Evolutionary conservation across 2,797 vertebrate genomes (phyloP).

Genomic region (Phalloptychus januarius): DNA sequence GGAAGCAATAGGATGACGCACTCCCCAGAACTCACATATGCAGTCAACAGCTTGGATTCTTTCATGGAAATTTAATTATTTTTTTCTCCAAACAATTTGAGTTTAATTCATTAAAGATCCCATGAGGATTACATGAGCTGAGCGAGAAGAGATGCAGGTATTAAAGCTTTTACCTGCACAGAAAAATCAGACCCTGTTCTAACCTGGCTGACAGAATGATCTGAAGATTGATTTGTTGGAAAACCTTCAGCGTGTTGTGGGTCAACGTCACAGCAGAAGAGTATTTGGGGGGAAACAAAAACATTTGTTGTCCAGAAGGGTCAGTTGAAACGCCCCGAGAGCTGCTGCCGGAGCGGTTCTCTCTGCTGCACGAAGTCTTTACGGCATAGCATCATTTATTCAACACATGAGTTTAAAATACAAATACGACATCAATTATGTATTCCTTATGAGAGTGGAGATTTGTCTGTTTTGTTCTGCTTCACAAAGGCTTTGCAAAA

Average conservation of each 20-base stretch:
- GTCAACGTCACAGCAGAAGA: neutral
- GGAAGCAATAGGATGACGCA: neutral
- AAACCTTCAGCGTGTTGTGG: neutral
- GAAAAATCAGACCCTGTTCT: neutral
- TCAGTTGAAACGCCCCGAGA: neutral
- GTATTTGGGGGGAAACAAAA: too few relatives aligned
- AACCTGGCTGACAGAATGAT: neutral
- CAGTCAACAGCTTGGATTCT: neutral
- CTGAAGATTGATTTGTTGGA: neutral
- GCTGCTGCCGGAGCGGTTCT: neutral
- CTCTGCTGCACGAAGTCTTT: slow-evolving; percentile 2
- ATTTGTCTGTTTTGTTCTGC: slow-evolving; percentile 17
- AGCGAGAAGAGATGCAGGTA: neutral
- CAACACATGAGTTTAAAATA: slow-evolving; percentile 20
- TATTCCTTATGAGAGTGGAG: slow-evolving; percentile 3
- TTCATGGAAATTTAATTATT: neutral
- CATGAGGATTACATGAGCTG: neutral
- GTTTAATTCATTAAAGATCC: neutral
- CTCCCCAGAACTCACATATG: neutral
- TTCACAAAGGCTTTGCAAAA: slow-evolving; percentile 1
- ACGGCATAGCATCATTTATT: slow-evolving; percentile 29
- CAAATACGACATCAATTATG: slow-evolving; percentile 47
- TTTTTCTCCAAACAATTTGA: neutral
- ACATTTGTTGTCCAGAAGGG: neutral
- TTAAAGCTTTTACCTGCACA: neutral